phyloP scores from a whole-genome alignment of 2,113 vertebrate genomes.

The Ornithorhynchus anatinus region DNA sequence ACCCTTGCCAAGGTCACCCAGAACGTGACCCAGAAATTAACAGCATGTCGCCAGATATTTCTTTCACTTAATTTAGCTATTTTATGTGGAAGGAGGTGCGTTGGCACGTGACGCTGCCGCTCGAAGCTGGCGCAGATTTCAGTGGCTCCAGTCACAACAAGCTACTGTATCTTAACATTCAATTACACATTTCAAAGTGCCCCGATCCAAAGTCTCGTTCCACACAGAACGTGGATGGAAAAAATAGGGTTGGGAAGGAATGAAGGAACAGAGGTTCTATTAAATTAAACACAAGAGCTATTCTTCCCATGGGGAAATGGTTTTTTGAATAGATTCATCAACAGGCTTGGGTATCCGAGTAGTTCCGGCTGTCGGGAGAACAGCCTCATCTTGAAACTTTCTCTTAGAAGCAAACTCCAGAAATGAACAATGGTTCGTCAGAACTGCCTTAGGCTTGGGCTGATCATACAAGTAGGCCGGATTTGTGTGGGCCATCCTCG shows the following conservation, averaged over 20 bases:
- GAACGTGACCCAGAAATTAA: neutral
- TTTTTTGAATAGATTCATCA: constrained; percentile 12
- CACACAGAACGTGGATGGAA: neutral
- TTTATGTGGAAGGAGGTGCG: neutral
- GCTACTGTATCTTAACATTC: constrained; percentile 19
- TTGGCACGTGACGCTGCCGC: neutral
- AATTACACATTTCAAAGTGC: constrained; percentile 19
- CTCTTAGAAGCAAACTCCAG: too few relatives aligned
- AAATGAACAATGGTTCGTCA: too few relatives aligned
- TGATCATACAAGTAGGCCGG: too few relatives aligned
- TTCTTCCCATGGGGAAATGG: neutral
- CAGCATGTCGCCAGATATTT: neutral
- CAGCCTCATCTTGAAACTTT: too few relatives aligned
- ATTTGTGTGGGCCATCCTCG: too few relatives aligned
- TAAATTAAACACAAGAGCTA: neutral
- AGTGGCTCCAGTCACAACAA: constrained; percentile 22
- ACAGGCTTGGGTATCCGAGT: neutral
- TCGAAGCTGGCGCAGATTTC: constrained; percentile 24
- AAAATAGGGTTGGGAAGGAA: neutral
- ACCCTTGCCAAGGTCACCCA: neutral
- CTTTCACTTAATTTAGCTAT: neutral
- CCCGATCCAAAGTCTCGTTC: constrained; percentile 6
- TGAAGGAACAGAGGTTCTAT: neutral
- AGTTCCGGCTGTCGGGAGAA: too few relatives aligned
- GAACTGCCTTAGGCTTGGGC: too few relatives aligned